Evolutionary conservation across 2,888 invertebrate genomes (phyloP).

Genomic region (Aphodius granarius): DNA sequence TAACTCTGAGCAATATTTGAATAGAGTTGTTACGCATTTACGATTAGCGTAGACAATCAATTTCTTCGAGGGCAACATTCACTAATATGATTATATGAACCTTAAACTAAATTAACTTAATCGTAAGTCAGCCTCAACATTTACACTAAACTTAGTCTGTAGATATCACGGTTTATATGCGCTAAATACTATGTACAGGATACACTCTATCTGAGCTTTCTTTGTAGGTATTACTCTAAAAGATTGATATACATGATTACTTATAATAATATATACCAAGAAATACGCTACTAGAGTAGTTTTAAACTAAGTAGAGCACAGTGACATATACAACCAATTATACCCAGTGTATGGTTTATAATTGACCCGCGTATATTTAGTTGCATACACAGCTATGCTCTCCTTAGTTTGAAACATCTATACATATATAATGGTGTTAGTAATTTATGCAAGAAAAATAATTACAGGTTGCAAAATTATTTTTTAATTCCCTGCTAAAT

Average conservation of each 20-base stretch:
- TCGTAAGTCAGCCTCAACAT: constrained; percentile 27
- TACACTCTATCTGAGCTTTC: not conserved
- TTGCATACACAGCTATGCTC: too few relatives aligned
- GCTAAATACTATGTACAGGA: constrained; percentile 12
- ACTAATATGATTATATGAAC: constrained; percentile 15
- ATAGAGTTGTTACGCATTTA: not conserved
- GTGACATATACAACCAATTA: too few relatives aligned
- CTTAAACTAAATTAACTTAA: constrained; percentile 24
- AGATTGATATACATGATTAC: not conserved
- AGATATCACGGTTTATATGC: constrained; percentile 26
- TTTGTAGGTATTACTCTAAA: not conserved
- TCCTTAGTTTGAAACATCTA: too few relatives aligned
- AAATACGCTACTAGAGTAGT: not conserved
- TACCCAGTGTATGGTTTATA: too few relatives aligned
- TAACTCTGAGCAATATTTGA: constrained; percentile 11
- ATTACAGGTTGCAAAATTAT: not conserved
- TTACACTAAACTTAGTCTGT: constrained; percentile 20
- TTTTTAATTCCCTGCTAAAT: too few relatives aligned
- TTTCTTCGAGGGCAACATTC: constrained; percentile 10
- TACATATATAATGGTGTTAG: not conserved
- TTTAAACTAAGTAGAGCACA: too few relatives aligned
- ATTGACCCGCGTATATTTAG: too few relatives aligned
- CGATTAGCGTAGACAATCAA: not conserved
- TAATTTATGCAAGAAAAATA: not conserved
- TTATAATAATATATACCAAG: not conserved